Conservation (phyloP, 2,113 vertebrate species). For the Nothobranchius furzeri region DNA sequence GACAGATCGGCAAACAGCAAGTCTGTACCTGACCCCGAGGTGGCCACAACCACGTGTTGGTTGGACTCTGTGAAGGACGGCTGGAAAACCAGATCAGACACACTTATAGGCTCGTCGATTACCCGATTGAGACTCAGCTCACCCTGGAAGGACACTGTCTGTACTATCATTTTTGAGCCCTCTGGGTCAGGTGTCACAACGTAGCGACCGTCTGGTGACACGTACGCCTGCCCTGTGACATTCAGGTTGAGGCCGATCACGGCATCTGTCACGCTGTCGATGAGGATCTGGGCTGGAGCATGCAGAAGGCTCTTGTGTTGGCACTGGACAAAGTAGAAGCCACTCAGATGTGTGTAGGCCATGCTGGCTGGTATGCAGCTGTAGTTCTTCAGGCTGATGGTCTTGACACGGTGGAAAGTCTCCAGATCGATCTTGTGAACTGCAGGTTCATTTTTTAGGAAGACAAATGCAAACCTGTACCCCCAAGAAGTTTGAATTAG, state of each 20-base stretch:
- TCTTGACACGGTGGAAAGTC: conserved; percentile 87
- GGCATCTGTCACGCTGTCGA: conserved; percentile 89
- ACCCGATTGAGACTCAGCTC: conserved; percentile 80
- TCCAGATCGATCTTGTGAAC: conserved; percentile 96
- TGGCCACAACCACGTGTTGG: conserved; percentile 84
- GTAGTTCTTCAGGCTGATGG: conserved; percentile 81
- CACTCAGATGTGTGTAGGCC: conserved; percentile 92
- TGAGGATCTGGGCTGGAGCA: conserved; percentile 79
- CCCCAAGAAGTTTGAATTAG: conserved; percentile 25
- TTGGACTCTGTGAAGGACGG: conserved; percentile 87
- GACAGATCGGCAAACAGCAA: conserved; percentile 89
- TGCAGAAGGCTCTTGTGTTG: conserved; percentile 20
- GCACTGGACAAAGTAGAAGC: conserved; percentile 91
- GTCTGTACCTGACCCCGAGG: conserved; percentile 81
- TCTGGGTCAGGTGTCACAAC: conserved; percentile 80
- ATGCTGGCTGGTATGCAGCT: conserved; percentile 86
- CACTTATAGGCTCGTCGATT: conserved; percentile 63
- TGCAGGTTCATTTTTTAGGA: conserved; percentile 80
- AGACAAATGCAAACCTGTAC: conserved; percentile 92
- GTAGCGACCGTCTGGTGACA: conserved; percentile 88
- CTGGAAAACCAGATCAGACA: conserved; percentile 90
- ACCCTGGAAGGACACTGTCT: conserved; percentile 84
- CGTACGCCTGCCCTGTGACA: conserved; percentile 78
- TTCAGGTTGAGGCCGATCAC: conserved; percentile 83
- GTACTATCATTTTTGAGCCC: conserved; percentile 80